Conservation (phyloP, 2,888 invertebrate species). For the Pollenia angustigena region DNA sequence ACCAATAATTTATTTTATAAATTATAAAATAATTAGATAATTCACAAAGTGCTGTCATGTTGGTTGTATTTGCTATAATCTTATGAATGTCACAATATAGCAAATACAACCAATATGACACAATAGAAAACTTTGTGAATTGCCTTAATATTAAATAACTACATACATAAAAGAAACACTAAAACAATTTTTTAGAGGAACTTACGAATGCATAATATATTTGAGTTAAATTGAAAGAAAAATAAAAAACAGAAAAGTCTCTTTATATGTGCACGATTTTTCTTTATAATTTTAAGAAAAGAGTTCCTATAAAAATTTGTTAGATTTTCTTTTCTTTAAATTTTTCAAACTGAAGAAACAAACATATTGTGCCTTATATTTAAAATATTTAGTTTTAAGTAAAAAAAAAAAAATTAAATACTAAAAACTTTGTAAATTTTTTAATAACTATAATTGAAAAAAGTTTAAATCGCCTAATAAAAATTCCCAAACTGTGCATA, state of each 20-base stretch:
- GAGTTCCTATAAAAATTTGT: constrained; percentile 47
- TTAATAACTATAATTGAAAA: constrained; percentile 72
- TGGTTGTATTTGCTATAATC: no score
- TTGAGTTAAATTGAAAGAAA: not conserved
- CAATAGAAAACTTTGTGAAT: no score
- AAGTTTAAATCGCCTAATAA: constrained; percentile 48
- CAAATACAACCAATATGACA: no score
- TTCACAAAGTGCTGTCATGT: not conserved
- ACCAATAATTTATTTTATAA: constrained; percentile 41
- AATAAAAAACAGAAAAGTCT: not conserved
- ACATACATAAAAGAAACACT: not conserved
- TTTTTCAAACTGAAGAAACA: constrained; percentile 70
- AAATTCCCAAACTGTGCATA: constrained; percentile 68
- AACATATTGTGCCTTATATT: constrained; percentile 75
- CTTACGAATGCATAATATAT: not conserved
- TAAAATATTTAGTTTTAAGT: constrained; percentile 59
- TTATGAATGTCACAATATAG: no score
- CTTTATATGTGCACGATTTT: not conserved
- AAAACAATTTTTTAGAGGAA: constrained; percentile 12
- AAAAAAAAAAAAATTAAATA: constrained; percentile 30
- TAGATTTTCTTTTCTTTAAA: constrained; percentile 7
- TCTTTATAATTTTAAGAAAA: not conserved
- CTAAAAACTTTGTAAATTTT: constrained; percentile 42
- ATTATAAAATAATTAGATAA: constrained; percentile 15
- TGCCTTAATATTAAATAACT: not conserved